Evolutionary conservation across 1,140 invertebrate genomes (phyloP).

Genomic region (Neodiprion virginianus): DNA sequence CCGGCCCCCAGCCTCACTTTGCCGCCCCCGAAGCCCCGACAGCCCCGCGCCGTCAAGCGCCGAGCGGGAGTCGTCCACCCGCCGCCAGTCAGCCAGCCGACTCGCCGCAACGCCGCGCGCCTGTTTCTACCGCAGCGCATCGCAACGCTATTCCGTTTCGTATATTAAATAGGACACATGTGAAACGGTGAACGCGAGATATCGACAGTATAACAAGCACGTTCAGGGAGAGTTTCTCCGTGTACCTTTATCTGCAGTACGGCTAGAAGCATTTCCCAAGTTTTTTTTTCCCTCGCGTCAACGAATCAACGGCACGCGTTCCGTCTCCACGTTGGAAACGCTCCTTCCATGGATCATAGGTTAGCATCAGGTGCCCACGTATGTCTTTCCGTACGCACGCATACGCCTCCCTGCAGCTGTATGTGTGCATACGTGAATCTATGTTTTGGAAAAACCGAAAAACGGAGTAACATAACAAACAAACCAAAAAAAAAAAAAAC

Average conservation of each 20-base stretch:
- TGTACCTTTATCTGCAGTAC: no score
- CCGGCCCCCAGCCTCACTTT: slow-evolving; percentile 11
- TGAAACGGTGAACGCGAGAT: slow-evolving; percentile 24
- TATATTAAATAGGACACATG: slow-evolving; percentile 16
- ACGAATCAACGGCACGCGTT: neutral
- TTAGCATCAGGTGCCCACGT: slow-evolving; percentile 4
- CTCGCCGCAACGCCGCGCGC: slow-evolving; percentile 54
- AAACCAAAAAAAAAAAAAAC: neutral
- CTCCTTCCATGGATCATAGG: neutral
- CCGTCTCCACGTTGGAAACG: neutral
- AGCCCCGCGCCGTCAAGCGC: slow-evolving; percentile 35
- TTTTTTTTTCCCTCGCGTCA: neutral
- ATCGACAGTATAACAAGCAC: neutral
- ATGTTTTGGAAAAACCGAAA: no score
- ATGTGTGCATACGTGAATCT: no score
- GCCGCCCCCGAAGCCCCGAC: slow-evolving; percentile 42
- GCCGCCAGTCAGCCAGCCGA: slow-evolving; percentile 57
- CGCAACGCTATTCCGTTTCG: slow-evolving; percentile 2
- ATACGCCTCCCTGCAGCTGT: no score
- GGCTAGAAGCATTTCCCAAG: no score
- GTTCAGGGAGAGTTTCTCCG: no score
- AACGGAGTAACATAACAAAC: neutral
- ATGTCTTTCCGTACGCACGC: neutral
- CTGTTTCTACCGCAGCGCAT: slow-evolving; percentile 31
- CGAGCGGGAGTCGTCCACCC: slow-evolving; percentile 48